Conservation (phyloP, 2,888 invertebrate species). For the Metopia argyrocephala region DNA sequence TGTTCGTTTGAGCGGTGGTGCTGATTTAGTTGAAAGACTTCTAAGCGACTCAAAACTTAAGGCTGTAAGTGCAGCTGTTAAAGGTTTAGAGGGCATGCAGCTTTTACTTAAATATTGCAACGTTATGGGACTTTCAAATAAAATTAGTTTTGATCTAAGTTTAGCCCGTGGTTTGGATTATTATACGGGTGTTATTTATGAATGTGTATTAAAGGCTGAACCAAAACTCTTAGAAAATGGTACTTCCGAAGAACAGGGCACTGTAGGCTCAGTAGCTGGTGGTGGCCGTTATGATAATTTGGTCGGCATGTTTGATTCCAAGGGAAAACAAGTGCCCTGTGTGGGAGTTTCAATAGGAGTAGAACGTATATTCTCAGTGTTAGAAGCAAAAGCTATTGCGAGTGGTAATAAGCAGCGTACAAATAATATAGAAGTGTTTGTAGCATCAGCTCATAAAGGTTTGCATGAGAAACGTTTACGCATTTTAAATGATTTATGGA, state of each 20-base stretch:
- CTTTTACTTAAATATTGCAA: slow-evolving; percentile 91
- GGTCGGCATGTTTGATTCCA: slow-evolving; percentile 98
- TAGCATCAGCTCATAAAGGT: slow-evolving; percentile 97
- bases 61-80: slow-evolving; percentile 84
- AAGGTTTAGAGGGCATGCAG: slow-evolving; percentile 90
- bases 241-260: slow-evolving; percentile 81
- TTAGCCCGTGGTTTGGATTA: slow-evolving; percentile 99
- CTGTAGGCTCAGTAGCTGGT: slow-evolving; percentile 97
- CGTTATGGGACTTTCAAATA: slow-evolving; percentile 87
- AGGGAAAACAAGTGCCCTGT: slow-evolving; percentile 93
- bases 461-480: slow-evolving; percentile 93
- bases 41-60: slow-evolving; percentile 83
- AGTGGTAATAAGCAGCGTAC: slow-evolving; percentile 86
- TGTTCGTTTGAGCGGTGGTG: slow-evolving; percentile 89
- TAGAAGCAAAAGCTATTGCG: slow-evolving; percentile 87
- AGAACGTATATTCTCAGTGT: slow-evolving; percentile 96
- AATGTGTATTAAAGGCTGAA: slow-evolving; percentile 91
- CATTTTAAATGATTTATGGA: slow-evolving; percentile 92
- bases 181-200: slow-evolving; percentile 99
- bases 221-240: slow-evolving; percentile 77
- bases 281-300: slow-evolving; percentile 98
- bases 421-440: slow-evolving; percentile 93
- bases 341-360: slow-evolving; percentile 99
- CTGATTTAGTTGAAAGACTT: slow-evolving; percentile 87
- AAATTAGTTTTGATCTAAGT: slow-evolving; percentile 94